Evolutionary conservation across 2,113 vertebrate species (phyloP).

Genomic region (Sphyrna mokarran): DNA sequence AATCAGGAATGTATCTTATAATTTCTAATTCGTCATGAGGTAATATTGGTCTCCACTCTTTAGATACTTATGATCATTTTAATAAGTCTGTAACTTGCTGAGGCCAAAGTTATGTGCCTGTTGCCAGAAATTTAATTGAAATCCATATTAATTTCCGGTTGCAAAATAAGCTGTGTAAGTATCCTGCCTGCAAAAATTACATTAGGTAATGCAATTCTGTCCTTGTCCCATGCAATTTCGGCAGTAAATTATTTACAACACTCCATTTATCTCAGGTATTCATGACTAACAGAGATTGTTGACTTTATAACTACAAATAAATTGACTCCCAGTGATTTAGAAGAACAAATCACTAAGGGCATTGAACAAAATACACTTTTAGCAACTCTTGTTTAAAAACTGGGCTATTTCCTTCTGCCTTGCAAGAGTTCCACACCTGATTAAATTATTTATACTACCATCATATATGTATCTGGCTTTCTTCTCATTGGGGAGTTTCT

Average conservation of each 20-base stretch:
- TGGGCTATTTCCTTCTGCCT: neutral
- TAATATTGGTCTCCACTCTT: neutral
- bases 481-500: neutral
- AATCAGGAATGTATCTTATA: slow-evolving; percentile 39
- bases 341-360: neutral
- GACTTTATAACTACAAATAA: neutral
- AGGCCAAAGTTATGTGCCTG: neutral
- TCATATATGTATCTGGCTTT: neutral
- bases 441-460: neutral
- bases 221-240: neutral
- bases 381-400: neutral
- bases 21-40: neutral
- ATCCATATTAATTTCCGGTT: neutral
- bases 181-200: neutral
- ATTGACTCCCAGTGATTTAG: neutral
- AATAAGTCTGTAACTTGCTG: neutral
- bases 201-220: neutral
- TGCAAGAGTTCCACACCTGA: neutral
- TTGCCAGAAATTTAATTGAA: neutral
- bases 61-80: neutral
- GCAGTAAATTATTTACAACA: neutral
- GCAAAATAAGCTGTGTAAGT: neutral
- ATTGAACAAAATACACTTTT: neutral
- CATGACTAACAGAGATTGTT: neutral
- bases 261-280: neutral